Evolutionary conservation across 2,888 invertebrate genomes (phyloP), one percentile per base, ranked within the genome.

Genomic region (Hemistola chrysoprasaria): DNA sequence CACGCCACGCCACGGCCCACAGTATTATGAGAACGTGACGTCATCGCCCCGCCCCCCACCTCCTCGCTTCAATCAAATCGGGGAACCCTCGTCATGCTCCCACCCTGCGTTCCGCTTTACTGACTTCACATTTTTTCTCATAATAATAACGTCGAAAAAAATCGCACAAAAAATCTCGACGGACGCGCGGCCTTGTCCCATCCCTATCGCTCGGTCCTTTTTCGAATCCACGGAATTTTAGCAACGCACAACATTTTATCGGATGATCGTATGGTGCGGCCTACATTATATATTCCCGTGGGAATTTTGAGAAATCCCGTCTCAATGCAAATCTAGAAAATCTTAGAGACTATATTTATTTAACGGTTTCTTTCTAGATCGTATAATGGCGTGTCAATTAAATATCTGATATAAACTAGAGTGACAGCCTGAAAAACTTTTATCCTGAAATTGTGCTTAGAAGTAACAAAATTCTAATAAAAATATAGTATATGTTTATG

Each of bases 101-200:
- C 87, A 86, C 87, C 86, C 86, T 63, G 76, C 85, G 85, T 81
- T 83, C 73, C 81, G 84, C 83, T 82, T 80, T 81, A 86, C 86
- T 85, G 87, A 87, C 86, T 87, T 78, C 72, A 83, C 85, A 87
- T 87, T 87, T 88, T 78, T 86, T 76, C 83, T 84, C 85, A 85
- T 87, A 88, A 88, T 87, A 88, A 88, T 86, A 87, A 84, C 82
- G 85, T 86, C 71, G 80, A 86, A 88, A 88, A 87, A 87, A 88
- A 85, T 83, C 82, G 81, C 76, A 61, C 82, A 87, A 87, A 86
- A 88, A 88, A 85, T 85, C 84, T 85, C 79, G 82, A 83, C 86
- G 84, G 84, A 78, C 81, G 75, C 71, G 74, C 16, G n/a, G 35
- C 50, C 67, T 71, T 74, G 69, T 80, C 78, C 76, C 82, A 75